These are phyloP conservation scores for Xestia ashworthii DNA, from an alignment of 2,888 invertebrate genomes.

Conservation along the genomic window DNA sequence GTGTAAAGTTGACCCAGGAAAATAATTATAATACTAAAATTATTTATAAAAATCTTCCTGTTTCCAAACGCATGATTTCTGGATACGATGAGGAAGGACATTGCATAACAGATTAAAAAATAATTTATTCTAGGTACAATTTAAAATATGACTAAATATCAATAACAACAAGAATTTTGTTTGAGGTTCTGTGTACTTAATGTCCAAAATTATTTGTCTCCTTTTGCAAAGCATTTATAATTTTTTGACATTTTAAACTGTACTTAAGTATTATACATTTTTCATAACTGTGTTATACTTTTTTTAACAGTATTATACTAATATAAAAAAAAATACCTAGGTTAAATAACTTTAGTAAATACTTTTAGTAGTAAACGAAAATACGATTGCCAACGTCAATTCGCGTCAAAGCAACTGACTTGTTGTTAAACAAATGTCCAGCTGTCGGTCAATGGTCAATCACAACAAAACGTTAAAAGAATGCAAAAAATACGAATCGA, in stretches of 20 bases:
- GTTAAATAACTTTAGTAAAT: no score
- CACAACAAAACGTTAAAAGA: slow-evolving; percentile 15
- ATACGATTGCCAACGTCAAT: not conserved
- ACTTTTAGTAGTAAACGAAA: not conserved
- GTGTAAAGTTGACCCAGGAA: not conserved
- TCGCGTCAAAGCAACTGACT: not conserved
- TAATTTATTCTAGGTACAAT: not conserved
- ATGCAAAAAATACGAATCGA: slow-evolving; percentile 35
- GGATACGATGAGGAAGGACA: not conserved
- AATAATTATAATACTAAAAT: not conserved
- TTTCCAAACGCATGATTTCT: not conserved
- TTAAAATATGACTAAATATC: not conserved
- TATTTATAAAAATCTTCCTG: slow-evolving; percentile 7
- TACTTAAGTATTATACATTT: not conserved
- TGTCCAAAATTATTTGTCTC: not conserved
- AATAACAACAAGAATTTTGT: no score
- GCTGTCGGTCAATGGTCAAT: slow-evolving; percentile 6
- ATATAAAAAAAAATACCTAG: no score
- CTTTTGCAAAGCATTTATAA: not conserved
- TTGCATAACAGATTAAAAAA: not conserved
- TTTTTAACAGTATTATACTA: not conserved
- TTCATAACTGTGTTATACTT: not conserved
- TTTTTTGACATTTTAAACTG: not conserved
- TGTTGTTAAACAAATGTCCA: slow-evolving; percentile 38
- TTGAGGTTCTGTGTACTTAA: not conserved